These are phyloP conservation scores for Reticulitermes speratus DNA, from an alignment of 1,140 invertebrate genomes.

Conservation along the genomic window DNA sequence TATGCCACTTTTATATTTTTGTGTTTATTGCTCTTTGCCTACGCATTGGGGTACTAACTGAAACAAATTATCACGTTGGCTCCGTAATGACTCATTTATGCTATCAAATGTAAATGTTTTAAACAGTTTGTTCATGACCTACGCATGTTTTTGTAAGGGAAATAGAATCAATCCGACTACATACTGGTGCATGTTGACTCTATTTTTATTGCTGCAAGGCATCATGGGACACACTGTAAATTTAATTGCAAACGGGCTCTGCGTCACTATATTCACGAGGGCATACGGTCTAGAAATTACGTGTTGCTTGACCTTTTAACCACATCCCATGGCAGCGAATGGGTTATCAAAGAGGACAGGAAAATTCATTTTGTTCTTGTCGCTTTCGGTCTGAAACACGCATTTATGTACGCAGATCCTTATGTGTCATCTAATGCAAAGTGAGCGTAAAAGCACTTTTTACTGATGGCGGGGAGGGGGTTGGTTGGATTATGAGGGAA, in stretches of 20 bases:
- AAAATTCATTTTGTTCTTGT: constrained; percentile 17
- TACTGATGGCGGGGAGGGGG: background rate
- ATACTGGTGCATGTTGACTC: background rate
- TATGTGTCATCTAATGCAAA: constrained; percentile 8
- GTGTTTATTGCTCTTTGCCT: no score
- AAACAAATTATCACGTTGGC: no score
- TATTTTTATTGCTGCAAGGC: background rate
- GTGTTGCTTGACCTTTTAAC: background rate
- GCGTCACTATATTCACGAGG: background rate
- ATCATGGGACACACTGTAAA: background rate
- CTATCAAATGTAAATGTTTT: no score
- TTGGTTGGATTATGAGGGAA: background rate
- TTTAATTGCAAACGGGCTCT: background rate
- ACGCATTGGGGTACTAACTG: no score
- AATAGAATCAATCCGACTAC: background rate
- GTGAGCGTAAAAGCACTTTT: background rate
- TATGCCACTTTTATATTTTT: no score
- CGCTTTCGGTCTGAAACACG: constrained; percentile 1
- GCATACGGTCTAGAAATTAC: background rate
- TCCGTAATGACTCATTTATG: no score
- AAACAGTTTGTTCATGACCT: background rate
- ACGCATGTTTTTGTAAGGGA: background rate
- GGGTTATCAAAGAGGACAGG: constrained; percentile 4
- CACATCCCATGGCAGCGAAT: background rate
- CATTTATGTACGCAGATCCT: constrained; percentile 6